These are phyloP conservation scores for Ciconia stormi DNA, from an alignment of 2,113 vertebrate genomes.

Conservation along the genomic window DNA sequence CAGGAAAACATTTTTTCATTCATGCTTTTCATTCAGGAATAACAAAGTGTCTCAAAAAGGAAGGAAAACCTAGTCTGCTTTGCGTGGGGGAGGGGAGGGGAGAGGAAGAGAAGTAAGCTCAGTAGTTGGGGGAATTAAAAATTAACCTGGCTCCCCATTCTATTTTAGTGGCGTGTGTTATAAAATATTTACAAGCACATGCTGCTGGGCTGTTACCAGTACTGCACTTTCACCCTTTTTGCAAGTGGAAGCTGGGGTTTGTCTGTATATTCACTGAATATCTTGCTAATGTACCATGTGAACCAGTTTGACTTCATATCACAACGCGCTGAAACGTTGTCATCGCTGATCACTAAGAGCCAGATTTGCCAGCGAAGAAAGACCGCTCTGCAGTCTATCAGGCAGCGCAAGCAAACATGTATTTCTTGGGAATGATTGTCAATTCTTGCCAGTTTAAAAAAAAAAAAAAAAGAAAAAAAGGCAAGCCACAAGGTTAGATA, in stretches of 20 bases:
- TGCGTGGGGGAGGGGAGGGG: background rate
- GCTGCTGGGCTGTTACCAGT: background rate
- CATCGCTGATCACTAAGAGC: background rate
- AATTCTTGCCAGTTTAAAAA: background rate
- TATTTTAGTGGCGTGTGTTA: background rate
- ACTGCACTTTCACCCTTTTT: background rate
- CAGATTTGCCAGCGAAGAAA: background rate
- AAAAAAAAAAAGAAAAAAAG: background rate
- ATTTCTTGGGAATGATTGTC: background rate
- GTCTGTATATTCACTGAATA: background rate
- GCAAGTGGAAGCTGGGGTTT: background rate
- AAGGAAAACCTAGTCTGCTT: background rate
- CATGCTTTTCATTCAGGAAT: too few species aligned
- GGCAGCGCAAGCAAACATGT: background rate
- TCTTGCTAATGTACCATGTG: background rate
- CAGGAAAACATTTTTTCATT: too few species aligned
- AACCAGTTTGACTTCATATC: background rate
- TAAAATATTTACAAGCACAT: background rate
- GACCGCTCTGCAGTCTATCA: background rate
- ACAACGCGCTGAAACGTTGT: too few species aligned
- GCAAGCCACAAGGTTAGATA: background rate
- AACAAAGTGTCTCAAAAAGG: background rate
- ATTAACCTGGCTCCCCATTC: background rate
- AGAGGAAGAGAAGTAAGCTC: background rate
- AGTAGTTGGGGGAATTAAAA: background rate